phyloP scores from a whole-genome alignment of 1,140 invertebrate species.

The Capitella teleta region DNA sequence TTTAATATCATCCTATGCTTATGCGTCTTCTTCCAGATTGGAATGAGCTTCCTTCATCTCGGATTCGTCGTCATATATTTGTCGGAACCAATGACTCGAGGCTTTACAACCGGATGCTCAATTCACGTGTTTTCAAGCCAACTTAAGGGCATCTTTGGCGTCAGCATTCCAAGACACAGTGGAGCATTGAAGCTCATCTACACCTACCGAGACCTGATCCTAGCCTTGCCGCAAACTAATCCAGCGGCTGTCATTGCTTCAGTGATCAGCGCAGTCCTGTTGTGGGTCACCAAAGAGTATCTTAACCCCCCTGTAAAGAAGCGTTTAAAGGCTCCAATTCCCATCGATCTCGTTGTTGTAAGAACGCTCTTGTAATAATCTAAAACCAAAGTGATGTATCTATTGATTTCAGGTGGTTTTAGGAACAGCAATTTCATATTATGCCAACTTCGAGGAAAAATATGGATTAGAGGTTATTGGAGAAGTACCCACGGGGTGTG shows the following conservation, averaged over 20 bases:
- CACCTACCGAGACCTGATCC: constrained; percentile 30
- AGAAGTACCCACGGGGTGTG: no score
- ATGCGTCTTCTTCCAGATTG: constrained; percentile 28
- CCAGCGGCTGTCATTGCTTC: constrained; percentile 53
- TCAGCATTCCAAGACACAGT: constrained; percentile 27
- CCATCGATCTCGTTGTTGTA: constrained; percentile 74
- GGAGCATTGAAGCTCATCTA: constrained; percentile 40
- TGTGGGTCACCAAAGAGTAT: constrained; percentile 65
- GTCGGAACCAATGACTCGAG: constrained; percentile 44
- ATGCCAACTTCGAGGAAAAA: no score
- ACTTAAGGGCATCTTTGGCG: constrained; percentile 42
- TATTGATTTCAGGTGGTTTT: no score
- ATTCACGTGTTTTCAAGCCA: constrained; percentile 46
- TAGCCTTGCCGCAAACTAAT: constrained; percentile 36
- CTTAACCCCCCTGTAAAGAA: constrained; percentile 66
- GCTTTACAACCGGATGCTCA: constrained; percentile 45
- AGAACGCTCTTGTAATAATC: no score
- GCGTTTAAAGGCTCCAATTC: constrained; percentile 60
- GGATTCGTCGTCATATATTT: constrained; percentile 44
- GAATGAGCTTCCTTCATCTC: constrained; percentile 40
- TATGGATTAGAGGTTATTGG: no score
- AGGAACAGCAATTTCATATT: no score
- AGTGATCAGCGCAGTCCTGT: constrained; percentile 54
- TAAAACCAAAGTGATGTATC: no score
- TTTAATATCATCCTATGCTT: no score